A percentile compares a stretch with the other conserved stretches of the same genome.
phyloP scores from a whole-genome alignment of 1,140 invertebrate genomes.

The Drosophila ironensis region DNA sequence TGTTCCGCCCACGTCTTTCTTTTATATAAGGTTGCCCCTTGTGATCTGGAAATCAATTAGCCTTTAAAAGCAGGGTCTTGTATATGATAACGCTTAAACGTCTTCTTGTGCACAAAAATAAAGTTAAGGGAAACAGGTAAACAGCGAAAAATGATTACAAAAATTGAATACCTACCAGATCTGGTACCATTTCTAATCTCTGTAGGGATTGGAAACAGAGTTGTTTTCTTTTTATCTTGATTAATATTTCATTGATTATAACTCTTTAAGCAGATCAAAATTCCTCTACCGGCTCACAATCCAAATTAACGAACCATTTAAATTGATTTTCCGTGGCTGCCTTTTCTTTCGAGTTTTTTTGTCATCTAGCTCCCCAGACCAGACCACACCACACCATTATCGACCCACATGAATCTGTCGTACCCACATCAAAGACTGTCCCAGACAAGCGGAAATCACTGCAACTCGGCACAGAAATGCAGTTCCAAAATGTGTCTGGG shows the following conservation, averaged over 20 bases:
- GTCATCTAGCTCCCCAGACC: slow-evolving; percentile 7
- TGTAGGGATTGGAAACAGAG: too few relatives aligned
- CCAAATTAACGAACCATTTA: slow-evolving; percentile 21
- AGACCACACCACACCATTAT: too few relatives aligned
- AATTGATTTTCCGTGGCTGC: slow-evolving; percentile 26
- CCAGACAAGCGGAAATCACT: slow-evolving; percentile 29
- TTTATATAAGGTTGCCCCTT: slow-evolving; percentile 9
- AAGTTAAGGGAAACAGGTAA: not conserved
- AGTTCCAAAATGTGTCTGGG: slow-evolving; percentile 14
- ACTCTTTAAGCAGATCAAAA: slow-evolving; percentile 13
- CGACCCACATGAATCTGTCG: slow-evolving; percentile 42
- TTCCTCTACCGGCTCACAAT: not conserved
- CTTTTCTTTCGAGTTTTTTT: slow-evolving; percentile 20
- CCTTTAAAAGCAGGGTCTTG: slow-evolving; percentile 11
- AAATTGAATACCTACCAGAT: too few relatives aligned
- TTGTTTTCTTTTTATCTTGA: too few relatives aligned
- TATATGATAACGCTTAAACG: slow-evolving; percentile 10
- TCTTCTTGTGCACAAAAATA: slow-evolving; percentile 1
- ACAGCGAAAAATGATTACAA: too few relatives aligned
- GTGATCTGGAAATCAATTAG: slow-evolving; percentile 59
- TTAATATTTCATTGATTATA: not conserved
- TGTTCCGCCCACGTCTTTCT: slow-evolving; percentile 29
- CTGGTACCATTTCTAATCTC: too few relatives aligned
- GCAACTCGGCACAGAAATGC: slow-evolving; percentile 26
- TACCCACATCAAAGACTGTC: slow-evolving; percentile 36